Base-by-base conservation (phyloP, 2,797 vertebrate genomes). In the Clarias platycephalus region DNA sequence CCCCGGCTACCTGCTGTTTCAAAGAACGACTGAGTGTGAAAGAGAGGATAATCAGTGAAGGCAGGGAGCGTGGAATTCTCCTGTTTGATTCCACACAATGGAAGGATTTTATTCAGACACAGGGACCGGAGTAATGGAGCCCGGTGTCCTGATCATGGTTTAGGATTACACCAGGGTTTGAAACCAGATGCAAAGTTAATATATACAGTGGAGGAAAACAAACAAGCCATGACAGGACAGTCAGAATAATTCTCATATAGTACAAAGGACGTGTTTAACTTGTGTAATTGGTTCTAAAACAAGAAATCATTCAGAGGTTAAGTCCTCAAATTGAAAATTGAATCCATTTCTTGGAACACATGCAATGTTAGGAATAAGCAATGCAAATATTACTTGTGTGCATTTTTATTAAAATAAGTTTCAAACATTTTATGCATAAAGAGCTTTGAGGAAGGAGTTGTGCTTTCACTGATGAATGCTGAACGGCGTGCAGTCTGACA, bases 1-100 rank as follows among this genome's bases (percentile, higher is more conserved):
- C 92, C 88, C 76, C 22, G 84, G 87, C 91, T 93, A 93, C 94
- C 93, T 94, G 94, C 94, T 95, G 94, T 90, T 94, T 91, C 87
- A 92, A 89, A 80, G 78, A 85, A 66, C 55, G 28, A 86, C 57
- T 5, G 72, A 87, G 83, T 64, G 85, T 79, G 82, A 88, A 71
- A 84, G 53, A 72, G 44, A 71, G 80, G 68, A 62, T 67, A 34
- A 62, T n/a, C 22, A 81, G 40, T 13, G 74, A 62, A 70, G 13
- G 76, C 26, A 82, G 71, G 80, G 87, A 87, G 89, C 88, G 91
- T 89, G 84, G 90, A 81, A 85, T 88, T 89, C 90, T 86, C 85
- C 82, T 86, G 88, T 93, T 88, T 89, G 88, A 90, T 89, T 86
- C 87, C 88, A 91, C 93, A 94, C 92, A 94, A 94, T 91, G 84